Conservation (phyloP, 2,888 invertebrate species). For the Blera fallax region DNA sequence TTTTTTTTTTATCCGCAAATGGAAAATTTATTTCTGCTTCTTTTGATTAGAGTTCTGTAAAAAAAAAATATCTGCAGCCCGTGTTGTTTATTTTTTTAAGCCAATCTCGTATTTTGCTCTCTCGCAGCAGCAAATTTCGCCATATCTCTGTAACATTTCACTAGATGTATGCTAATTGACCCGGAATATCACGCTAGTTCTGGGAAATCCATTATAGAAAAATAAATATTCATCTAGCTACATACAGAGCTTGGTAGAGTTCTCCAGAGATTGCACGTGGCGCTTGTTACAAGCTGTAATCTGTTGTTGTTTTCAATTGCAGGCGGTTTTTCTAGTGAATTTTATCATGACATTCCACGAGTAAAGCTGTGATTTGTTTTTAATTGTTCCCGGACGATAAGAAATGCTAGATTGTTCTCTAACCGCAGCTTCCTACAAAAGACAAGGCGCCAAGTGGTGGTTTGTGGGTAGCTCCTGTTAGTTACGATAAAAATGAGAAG, state of each 20-base stretch:
- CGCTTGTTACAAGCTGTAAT: constrained; percentile 25
- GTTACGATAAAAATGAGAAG: too few relatives aligned
- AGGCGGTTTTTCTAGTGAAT: constrained; percentile 2
- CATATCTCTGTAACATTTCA: not conserved
- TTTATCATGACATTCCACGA: not conserved
- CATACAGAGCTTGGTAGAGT: not conserved
- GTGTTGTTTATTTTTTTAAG: too few relatives aligned
- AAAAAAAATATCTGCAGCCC: too few relatives aligned
- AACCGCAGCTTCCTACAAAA: not conserved
- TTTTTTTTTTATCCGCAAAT: not conserved
- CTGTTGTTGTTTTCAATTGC: constrained; percentile 6
- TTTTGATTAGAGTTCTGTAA: not conserved
- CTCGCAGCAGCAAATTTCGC: not conserved
- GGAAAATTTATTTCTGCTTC: constrained; percentile 11
- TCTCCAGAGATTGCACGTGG: constrained; percentile 36
- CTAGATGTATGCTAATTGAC: not conserved
- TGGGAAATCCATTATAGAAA: constrained; percentile 21
- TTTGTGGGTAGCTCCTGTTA: too few relatives aligned
- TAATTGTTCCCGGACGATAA: not conserved
- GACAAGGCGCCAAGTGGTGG: too few relatives aligned
- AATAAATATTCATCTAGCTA: too few relatives aligned
- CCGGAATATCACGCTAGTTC: constrained; percentile 25
- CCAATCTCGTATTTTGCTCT: not conserved
- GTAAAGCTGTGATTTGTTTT: not conserved
- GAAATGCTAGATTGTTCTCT: not conserved